Evolutionary conservation across 1,140 invertebrate species (phyloP), one percentile per base, ranked within the genome.

Genomic region (Kradibia gibbosae): DNA sequence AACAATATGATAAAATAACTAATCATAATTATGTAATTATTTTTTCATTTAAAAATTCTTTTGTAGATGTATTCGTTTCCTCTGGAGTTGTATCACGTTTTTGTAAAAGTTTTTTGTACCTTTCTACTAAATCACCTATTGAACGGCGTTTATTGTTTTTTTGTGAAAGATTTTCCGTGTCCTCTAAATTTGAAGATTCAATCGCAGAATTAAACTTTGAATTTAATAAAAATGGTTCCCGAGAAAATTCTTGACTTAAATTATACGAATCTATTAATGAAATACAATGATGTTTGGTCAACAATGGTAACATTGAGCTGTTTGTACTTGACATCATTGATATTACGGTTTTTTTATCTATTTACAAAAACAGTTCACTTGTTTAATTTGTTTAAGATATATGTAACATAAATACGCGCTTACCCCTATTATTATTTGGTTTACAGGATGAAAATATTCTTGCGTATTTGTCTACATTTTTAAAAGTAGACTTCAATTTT

Each of bases 71-170:
- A 76, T 67, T 72, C 2, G 28, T 48, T 25, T 42, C 50, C 22
- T 75, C 62, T 50, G 1, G n/a, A 78, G 71, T 78, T 17, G 48
- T 60, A 79, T 83, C 73, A 34, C 78, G 45, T 74, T 82, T 78
- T 81, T 86, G 82, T 17, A 88, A 39, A 50, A 90, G 7, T 78
- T 85, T 87, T 70, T 86, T 89, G 65, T 89, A 90, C 71, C 88
- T 86, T 73, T 88, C 87, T 0, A 90, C 87, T 80, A 90, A 86
- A 82, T 90, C 89, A 3, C 87, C 82, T n/a, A 89, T 88, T 0
- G 88, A 88, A 10, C 82, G 77, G 57, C 87, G 71, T 53, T 84
- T 85, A 10, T 72, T 81, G 4, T n/a, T 80, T 34, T 57, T 48
- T 17, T 22, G 65, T 67, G 83, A 39, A 60, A 72, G 25, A 4